A percentile compares a stretch with the other conserved stretches of the same genome.
Conservation (phyloP, 2,113 vertebrate genomes). For the Phoxinus phoxinus region DNA sequence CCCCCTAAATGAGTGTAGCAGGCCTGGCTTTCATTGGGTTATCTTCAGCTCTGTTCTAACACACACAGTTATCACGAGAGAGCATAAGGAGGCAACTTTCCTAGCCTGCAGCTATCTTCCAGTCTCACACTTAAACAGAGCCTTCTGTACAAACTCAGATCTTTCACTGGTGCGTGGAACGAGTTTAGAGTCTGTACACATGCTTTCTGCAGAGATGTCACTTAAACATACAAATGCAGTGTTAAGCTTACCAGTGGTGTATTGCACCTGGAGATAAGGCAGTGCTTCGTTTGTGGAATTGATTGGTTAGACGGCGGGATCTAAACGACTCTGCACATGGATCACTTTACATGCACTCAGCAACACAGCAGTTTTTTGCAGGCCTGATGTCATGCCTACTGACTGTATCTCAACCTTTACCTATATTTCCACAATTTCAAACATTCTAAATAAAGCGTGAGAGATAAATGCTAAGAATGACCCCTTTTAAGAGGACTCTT, state of each 20-base stretch:
- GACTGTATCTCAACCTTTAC: neutral
- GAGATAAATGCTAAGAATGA: neutral
- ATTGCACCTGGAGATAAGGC: constrained; percentile 8
- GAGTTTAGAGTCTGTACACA: neutral
- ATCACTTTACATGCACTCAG: neutral
- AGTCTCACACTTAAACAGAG: neutral
- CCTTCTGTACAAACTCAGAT: neutral
- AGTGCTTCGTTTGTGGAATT: neutral
- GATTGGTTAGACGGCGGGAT: constrained; percentile 1
- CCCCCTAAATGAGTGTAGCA: neutral
- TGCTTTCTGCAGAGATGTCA: neutral
- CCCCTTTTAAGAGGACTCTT: neutral
- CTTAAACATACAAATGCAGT: neutral
- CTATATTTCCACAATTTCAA: neutral
- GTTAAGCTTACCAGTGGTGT: neutral
- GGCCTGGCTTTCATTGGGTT: neutral
- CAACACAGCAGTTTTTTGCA: neutral
- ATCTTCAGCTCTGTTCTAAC: neutral
- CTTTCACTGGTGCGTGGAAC: neutral
- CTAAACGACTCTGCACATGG: neutral
- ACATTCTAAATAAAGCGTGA: neutral
- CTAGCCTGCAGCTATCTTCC: neutral
- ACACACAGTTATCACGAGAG: neutral
- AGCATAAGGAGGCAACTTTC: neutral
- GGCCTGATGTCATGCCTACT: constrained; percentile 1